Evolutionary conservation across 2,888 invertebrate genomes (phyloP).

Genomic region (Hartigia nigra): DNA sequence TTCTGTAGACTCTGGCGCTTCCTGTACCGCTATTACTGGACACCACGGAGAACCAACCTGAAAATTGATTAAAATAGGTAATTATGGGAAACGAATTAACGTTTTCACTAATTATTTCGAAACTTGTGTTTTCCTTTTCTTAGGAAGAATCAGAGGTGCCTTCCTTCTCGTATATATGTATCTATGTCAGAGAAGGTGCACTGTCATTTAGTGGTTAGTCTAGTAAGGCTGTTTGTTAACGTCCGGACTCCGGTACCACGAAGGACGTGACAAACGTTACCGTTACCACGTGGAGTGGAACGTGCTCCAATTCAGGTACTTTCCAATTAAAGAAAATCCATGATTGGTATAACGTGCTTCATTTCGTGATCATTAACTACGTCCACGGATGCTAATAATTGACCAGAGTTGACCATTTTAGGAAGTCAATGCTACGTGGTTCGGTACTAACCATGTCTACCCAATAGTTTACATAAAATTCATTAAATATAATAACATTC

Average conservation of each 20-base stretch:
- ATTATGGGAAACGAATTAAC: background rate
- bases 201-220: conserved; percentile 22
- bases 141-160: conserved; percentile 23
- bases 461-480: background rate
- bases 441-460: background rate
- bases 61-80: background rate
- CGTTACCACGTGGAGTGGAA: conserved; percentile 37
- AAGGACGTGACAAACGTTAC: conserved; percentile 43
- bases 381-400: background rate
- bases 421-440: background rate
- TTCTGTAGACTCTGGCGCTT: conserved; percentile 59
- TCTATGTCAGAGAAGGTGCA: conserved; percentile 31
- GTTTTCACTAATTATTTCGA: conserved; percentile 2
- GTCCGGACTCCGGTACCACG: conserved; percentile 23
- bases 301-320: conserved; percentile 36
- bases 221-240: conserved; percentile 18
- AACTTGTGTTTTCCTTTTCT: conserved; percentile 41
- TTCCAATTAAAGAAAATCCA: conserved; percentile 13
- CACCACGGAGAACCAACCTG: conserved; percentile 62
- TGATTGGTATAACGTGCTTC: background rate
- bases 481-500: background rate
- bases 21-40: conserved; percentile 59
- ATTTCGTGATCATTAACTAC: background rate
- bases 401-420: background rate
- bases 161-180: conserved; percentile 17